Evolutionary conservation across 2,797 vertebrate genomes (phyloP), one percentile per base, ranked within the genome.

Genomic region (Petrocephalus sullivani): DNA sequence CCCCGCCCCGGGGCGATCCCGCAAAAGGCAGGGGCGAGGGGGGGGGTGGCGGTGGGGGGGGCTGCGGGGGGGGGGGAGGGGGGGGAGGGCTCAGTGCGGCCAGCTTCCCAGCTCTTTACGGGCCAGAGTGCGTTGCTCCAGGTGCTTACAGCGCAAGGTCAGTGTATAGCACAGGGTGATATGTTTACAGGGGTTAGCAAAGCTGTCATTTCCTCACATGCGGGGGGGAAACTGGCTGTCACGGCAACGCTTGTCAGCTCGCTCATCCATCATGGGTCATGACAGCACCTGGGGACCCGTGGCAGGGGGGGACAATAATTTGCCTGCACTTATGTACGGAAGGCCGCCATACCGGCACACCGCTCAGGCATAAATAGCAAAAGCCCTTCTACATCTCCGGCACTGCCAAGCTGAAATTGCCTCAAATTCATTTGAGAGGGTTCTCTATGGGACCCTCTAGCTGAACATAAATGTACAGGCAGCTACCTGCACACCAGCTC

Each of bases 151-250:
- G 54, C 14, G 23, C 14, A 33, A 57, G 54, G 54, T 85, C 54
- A 56, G 83, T 19, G 33, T 57, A 56, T 16, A 53, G n/a, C 9
- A 83, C 81, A 54, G 81, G 81, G 41, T 37, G 53, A 57, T 53
- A 7, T 60, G 84, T 58, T 86, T 58, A 86, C 84, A 86, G 84
- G 28, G 33, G 84, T n/a, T 53, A 87, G 85, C 60, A 64, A 56
- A 87, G 85, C 41, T 10, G 33, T 23, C 58, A n/a, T 71, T 33
- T 37, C 28, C 64, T 23, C 57, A 64, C 53, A 57, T 51, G 41
- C 16, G 2, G 37, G 85, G 46, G 46, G 3, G 57, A 61, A 61
- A 64, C 53, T 41, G 28, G 28, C 84, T 60, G 85, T 46, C 85
- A 87, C 8, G n/a, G 58, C 33, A 87, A 49, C 23, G 37, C 58